These are phyloP conservation scores for Xerus inauris DNA, from an alignment of 2,113 vertebrate species.

Conservation along the genomic window DNA sequence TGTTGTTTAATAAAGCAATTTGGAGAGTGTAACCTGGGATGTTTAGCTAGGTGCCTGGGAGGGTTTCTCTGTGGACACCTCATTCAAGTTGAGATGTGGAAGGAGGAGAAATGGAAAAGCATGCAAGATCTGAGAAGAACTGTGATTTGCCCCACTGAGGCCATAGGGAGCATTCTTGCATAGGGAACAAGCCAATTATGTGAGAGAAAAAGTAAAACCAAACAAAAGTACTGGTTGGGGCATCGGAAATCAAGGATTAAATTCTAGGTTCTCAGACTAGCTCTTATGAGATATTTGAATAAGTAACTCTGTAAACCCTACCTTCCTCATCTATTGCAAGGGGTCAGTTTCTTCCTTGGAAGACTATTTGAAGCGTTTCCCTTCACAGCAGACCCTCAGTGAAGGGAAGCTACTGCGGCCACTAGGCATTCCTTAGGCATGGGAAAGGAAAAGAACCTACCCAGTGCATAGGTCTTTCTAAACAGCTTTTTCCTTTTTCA, in stretches of 20 bases:
- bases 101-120: not conserved
- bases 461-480: not conserved
- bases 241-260: not conserved
- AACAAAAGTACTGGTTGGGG: not conserved
- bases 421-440: not conserved
- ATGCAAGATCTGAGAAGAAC: not conserved
- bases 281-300: not conserved
- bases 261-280: not conserved
- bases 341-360: not conserved
- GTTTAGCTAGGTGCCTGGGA: not conserved
- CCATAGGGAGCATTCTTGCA: not conserved
- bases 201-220: not conserved
- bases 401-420: not conserved
- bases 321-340: not conserved
- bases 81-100: accelerated
- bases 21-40: not conserved
- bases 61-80: not conserved
- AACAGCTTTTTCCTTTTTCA: not conserved
- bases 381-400: not conserved
- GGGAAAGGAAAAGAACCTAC: not conserved
- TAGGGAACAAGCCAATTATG: not conserved
- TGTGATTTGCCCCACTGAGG: too few relatives aligned
- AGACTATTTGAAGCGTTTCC: not conserved
- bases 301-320: not conserved
- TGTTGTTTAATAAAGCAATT: not conserved